Evolutionary conservation across 2,113 vertebrate species (phyloP), one percentile per base, ranked within the genome.

Genomic region (Sigmodon hispidus): DNA sequence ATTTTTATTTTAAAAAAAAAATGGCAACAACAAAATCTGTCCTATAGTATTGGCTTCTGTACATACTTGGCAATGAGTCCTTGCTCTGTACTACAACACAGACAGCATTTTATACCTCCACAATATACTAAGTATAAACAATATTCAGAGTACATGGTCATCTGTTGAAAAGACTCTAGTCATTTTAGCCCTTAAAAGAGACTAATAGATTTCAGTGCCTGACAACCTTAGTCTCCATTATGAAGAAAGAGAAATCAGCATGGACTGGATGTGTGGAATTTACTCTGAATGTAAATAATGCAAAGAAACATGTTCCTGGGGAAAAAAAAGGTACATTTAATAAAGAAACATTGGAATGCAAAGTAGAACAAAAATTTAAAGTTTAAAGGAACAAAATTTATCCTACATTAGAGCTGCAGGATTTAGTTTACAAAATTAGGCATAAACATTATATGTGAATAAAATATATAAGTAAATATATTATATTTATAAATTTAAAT

Each of bases 161-260:
- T 59, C 61, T 75, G 19, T 91, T 95, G 84, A 29, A 48, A 92
- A 88, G 17, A 69, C 4, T n/a, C 5, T 57, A 17, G 40, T 75
- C 10, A 52, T 87, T 52, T 31, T 31, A 40, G 34, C 15, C 12
- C 13, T 87, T 91, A n/a, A 13, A n/a, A 76, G 36, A 93, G 29
- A 93, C 12, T 76, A 94, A 36, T 1, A 24, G 80, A 40, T 48
- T 65, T 83, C 65, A 59, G 91, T 86, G 43, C 10, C 10, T 5
- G 50, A 79, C 4, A 10, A 86, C 31, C 34, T 90, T 19, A 91
- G 22, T 43, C 87, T 91, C 52, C 40, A 87, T 95, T 86, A 89
- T 7, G 70, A 93, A 85, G n/a, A 94, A 52, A 45, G 34, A 22
- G 10, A 95, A 95, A 89, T 94, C 24, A 87, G 72, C 87, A 91